These are phyloP conservation scores for Gobio gobio DNA, from an alignment of 2,113 vertebrate genomes.

Conservation along the genomic window DNA sequence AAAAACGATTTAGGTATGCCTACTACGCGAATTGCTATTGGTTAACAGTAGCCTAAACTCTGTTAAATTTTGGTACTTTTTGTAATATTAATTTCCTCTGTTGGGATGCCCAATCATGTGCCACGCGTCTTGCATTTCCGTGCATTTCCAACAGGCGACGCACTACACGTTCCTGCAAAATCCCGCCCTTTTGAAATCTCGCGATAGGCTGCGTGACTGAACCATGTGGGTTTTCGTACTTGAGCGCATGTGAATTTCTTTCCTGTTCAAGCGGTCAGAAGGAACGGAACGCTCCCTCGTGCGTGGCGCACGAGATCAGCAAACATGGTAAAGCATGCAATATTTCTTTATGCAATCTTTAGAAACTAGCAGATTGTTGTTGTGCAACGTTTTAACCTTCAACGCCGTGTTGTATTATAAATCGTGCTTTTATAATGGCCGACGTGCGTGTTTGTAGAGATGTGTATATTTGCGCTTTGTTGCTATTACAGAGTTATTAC, in stretches of 20 bases:
- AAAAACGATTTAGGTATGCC: too few relatives aligned
- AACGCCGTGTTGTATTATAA: background rate
- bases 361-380: background rate
- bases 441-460: background rate
- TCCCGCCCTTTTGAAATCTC: constrained; percentile 32
- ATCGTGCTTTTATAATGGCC: background rate
- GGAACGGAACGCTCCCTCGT: background rate
- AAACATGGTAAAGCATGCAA: constrained; percentile 32
- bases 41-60: background rate
- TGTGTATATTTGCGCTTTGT: background rate
- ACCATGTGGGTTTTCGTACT: background rate
- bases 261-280: background rate
- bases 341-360: background rate
- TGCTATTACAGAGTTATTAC: background rate
- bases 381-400: background rate
- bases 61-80: background rate
- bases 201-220: constrained; percentile 45
- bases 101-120: background rate
- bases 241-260: constrained; percentile 20
- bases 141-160: constrained; percentile 6
- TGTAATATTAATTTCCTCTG: background rate
- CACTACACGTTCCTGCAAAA: background rate
- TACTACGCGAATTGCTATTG: background rate
- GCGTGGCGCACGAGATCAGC: constrained; percentile 31
- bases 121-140: background rate